A percentile compares a stretch with the other conserved stretches of the same genome.
phyloP scores from a whole-genome alignment of 2,113 vertebrate species.

The Polyodon spathula region DNA sequence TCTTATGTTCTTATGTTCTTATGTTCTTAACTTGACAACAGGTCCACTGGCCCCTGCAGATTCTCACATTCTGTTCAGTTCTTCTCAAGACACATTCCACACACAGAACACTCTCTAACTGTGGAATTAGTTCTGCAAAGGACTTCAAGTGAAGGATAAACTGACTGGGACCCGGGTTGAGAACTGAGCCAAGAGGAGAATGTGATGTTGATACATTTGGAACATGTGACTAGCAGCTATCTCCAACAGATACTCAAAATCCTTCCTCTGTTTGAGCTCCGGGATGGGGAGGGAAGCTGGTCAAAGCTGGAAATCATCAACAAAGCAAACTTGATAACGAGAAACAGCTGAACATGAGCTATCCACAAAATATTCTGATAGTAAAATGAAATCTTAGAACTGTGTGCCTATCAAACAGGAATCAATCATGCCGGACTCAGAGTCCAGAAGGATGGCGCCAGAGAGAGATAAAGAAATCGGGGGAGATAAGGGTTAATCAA shows the following conservation, averaged over 20 bases:
- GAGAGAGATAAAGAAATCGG: slow-evolving; percentile 71
- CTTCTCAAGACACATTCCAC: too few relatives aligned
- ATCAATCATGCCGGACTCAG: slow-evolving; percentile 92
- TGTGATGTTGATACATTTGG: slow-evolving; percentile 28
- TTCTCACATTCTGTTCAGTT: too few relatives aligned
- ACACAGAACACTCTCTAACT: too few relatives aligned
- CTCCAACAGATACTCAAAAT: slow-evolving; percentile 40
- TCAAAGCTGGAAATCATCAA: slow-evolving; percentile 38
- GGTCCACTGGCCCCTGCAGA: too few relatives aligned
- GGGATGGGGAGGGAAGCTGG: slow-evolving; percentile 29
- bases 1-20: too few relatives aligned
- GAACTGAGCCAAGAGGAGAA: slow-evolving; percentile 17
- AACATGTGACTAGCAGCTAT: slow-evolving; percentile 53
- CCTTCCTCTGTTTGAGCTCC: slow-evolving; percentile 40
- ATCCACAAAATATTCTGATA: slow-evolving; percentile 85
- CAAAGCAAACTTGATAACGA: slow-evolving; percentile 37
- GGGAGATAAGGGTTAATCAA: slow-evolving; percentile 74
- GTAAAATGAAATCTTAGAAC: slow-evolving; percentile 92
- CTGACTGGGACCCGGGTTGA: slow-evolving; percentile 34
- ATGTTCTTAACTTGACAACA: too few relatives aligned
- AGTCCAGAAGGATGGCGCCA: slow-evolving; percentile 96
- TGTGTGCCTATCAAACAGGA: slow-evolving; percentile 78
- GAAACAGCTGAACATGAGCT: slow-evolving; percentile 12
- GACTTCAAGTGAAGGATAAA: slow-evolving; percentile 30
- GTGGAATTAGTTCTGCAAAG: too few relatives aligned